A percentile compares a stretch with the other conserved stretches of the same genome.
phyloP scores from a whole-genome alignment of 2,113 vertebrate genomes.

The Spheniscus mendiculus region DNA sequence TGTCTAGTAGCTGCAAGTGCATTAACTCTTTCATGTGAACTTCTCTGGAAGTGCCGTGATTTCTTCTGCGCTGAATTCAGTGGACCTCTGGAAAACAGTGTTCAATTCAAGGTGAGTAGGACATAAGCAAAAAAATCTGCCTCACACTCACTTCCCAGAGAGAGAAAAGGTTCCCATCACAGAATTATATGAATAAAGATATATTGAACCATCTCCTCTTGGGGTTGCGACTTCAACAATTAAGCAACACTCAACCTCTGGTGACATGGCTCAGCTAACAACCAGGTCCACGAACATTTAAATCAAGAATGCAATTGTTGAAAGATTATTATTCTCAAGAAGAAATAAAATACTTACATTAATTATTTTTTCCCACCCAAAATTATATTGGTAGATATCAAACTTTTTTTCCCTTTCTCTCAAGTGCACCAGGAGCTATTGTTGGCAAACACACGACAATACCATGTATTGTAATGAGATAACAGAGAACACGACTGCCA shows the following conservation, averaged over 20 bases:
- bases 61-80: neutral
- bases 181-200: neutral
- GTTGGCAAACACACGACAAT: neutral
- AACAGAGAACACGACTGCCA: neutral
- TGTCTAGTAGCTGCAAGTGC: neutral
- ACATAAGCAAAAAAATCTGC: neutral
- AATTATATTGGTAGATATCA: neutral
- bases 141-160: neutral
- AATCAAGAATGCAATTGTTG: neutral
- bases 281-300: neutral
- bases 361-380: neutral
- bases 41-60: neutral
- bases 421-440: no score
- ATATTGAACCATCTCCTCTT: neutral
- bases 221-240: neutral
- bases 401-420: neutral
- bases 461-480: neutral
- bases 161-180: neutral
- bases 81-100: neutral
- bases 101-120: neutral
- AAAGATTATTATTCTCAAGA: neutral
- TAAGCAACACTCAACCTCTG: neutral
- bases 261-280: neutral
- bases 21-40: slow-evolving; percentile 38
- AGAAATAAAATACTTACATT: neutral